Evolutionary conservation across 2,888 invertebrate species (phyloP).

Genomic region (Venusia cambrica): DNA sequence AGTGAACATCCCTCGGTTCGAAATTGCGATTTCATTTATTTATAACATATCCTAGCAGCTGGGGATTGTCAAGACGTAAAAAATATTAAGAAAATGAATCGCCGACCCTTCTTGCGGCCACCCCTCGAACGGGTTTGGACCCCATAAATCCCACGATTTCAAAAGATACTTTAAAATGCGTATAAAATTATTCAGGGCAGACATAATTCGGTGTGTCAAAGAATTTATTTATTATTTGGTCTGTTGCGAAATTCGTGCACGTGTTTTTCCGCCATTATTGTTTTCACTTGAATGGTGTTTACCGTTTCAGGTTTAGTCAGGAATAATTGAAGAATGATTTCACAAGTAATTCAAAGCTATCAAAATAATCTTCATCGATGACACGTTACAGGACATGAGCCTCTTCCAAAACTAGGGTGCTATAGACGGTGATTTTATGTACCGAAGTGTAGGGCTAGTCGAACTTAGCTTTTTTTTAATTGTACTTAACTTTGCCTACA

Average conservation of each 20-base stretch:
- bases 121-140: slow-evolving; percentile 76
- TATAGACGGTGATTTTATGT: no score
- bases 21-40: slow-evolving; percentile 75
- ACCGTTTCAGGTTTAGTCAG: slow-evolving; percentile 18
- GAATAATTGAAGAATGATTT: slow-evolving; percentile 2
- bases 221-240: slow-evolving; percentile 62
- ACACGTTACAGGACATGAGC: no score
- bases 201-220: slow-evolving; percentile 66
- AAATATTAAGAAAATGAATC: slow-evolving; percentile 72
- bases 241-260: slow-evolving; percentile 58
- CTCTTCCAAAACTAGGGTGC: no score
- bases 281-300: slow-evolving; percentile 24
- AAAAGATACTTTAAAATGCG: slow-evolving; percentile 79
- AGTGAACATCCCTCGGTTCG: slow-evolving; percentile 75
- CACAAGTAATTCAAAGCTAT: background rate
- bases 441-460: no score
- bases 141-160: slow-evolving; percentile 77
- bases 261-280: slow-evolving; percentile 46
- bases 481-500: no score
- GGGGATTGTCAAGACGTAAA: slow-evolving; percentile 76
- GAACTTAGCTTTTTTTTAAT: no score
- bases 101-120: slow-evolving; percentile 59
- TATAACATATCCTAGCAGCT: slow-evolving; percentile 77
- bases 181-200: slow-evolving; percentile 79
- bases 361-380: no score